Base-by-base conservation (phyloP, 2,797 vertebrate species). In the Typhlichthys subterraneus region DNA sequence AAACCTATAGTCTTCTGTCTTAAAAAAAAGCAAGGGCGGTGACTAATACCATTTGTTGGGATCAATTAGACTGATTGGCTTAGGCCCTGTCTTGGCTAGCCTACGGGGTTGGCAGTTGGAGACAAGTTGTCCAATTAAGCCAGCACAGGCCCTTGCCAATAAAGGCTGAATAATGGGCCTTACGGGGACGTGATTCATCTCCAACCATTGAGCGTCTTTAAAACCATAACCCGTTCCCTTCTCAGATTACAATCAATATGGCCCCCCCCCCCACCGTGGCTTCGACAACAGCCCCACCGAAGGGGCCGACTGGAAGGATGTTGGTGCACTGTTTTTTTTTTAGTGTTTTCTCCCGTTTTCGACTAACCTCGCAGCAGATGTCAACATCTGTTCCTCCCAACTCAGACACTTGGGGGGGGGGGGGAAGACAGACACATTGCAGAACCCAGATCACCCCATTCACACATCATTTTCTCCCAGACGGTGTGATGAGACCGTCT, bases 81-180 rank as follows among this genome's bases (percentile, higher is more conserved):
- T 72, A 64, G 73, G 77, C 85, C 76, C 69, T 69, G 80, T 87
- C 81, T 83, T 81, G 80, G 80, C 77, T 82, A 71, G 80, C 82
- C 81, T 75, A 73, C 78, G 81, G 82, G 83, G 75, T 81, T 87
- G 85, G 85, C 87, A 85, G 85, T 82, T 83, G 70, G 76, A 85
- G 85, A 88, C 84, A 88, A 88, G 85, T 86, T 82, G 87, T 89
- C 91, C 87, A 90, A 91, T 91, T 89, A 91, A 89, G 88, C 77
- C 68, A 88, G 85, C 81, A 81, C 83, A 77, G 85, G 82, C 69
- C 80, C 70, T 86, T 87, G 88, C 86, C 90, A 91, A 92, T 91
- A 91, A 89, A 78, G 79, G 73, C 85, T 91, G 87, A 91, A 89
- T 89, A 87, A 90, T 88, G 84, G 19, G 19, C 19, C 19, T 2